Evolutionary conservation across 2,113 vertebrate species (phyloP), one percentile per base, ranked within the genome.

Genomic region (Myotis yumanensis): DNA sequence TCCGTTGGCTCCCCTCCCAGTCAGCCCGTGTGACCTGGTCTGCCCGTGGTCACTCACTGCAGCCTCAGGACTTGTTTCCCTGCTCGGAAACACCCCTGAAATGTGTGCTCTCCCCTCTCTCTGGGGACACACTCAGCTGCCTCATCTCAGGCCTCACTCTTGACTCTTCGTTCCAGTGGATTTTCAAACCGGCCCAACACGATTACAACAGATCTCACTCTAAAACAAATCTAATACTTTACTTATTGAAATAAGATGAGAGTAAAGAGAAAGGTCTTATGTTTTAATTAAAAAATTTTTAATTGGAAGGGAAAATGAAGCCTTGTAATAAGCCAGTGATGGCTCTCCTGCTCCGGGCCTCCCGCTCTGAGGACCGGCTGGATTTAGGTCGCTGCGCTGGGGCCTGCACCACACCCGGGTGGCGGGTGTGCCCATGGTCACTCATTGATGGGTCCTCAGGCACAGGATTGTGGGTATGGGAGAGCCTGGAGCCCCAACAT

Each of bases 41-140:
- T 32, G 40, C 14, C 6, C 1, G 51, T 3, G 59, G 46, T 35
- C 12, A 3, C n/a, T 59, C 30, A 5, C 22, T 6, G 46, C 43
- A 54, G 69, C 83, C 59, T 46, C 40, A 68, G 0, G 11, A 12
- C 7, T 2, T 0, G 4, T 52, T 35, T 54, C 14, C 64, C 71
- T 16, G 6, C 0, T 0, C 0, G 0, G 32, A 94, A 76, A 88
- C 30, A 20, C 10, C 25, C 51, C 22, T 30, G 37, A 18, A 15
- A 15, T 30, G 22, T 28, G 25, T 11, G 22, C 28, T 4, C 79
- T 64, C 16, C 54, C 35, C 6, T 54, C n/a, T 17, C 30, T 73
- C 88, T 43, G 28, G 71, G n/a, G 35, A 25, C 66, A 8, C 3
- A 18, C n/a, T 68, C 18, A 7, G 76, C 30, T 11, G 85, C 90